Evolutionary conservation across 1,140 invertebrate genomes (phyloP), one percentile per base, ranked within the genome.

Genomic region (Lineus longissimus): DNA sequence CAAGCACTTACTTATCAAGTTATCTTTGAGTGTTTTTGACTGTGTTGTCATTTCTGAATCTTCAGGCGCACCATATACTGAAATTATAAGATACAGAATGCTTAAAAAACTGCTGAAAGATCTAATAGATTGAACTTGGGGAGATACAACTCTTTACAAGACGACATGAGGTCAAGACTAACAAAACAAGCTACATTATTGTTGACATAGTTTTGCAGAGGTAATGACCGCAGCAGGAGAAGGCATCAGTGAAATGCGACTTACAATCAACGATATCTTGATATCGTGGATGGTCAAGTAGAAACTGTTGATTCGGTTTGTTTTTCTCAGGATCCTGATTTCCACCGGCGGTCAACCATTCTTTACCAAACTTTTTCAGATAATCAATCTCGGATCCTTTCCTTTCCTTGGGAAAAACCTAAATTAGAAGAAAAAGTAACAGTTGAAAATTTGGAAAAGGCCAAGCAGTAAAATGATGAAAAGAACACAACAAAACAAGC

Each of bases 351-450:
- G 85, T 81, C 41, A 88, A 80, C 91, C 91, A 94, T 58, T 89
- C 86, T 23, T 85, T 78, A 0, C 88, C 88, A 82, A 88, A 89
- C 23, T 87, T 86, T 81, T 94, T 94, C 70, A 94, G 80, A 75
- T 94, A 94, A 81, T 94, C 92, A 63, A 93, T 89, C 74, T 94
- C 91, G 0, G 92, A 89, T n/a, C 91, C 91, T 73, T 88, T 85
- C 64, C 90, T 86, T 66, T 92, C 87, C 54, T 88, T 86, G 0
- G 81, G 70, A 7, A 80, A 82, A 66, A 94, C 87, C 78, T 82
- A 59, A n/a, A 66, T 61, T 22, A 65, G 25, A 55, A 25, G 23
- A 29, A n/a, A 67, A 56, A 63, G 60, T 11, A 25, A 47, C 43
- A 66, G 41, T 11, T 36, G 40, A 63, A 63, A 62, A n/a, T n/a